Percentiles rank a stretch among this genome's conserved stretches.
phyloP scores from a whole-genome alignment of 1,140 invertebrate genomes.

The Hyphantria cunea region DNA sequence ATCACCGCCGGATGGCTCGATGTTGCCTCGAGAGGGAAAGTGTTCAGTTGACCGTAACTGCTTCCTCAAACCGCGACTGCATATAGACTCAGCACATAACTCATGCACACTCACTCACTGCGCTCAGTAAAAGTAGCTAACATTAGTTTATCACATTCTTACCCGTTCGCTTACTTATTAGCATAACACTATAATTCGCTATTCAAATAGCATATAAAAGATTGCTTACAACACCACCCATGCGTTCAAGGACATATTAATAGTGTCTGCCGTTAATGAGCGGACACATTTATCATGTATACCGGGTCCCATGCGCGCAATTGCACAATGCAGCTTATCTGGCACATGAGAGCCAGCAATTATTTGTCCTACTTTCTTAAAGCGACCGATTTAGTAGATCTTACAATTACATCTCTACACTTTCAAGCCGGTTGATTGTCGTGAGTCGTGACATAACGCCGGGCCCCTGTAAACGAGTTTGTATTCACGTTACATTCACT shows the following conservation, averaged over 20 bases:
- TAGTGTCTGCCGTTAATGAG: constrained; percentile 59
- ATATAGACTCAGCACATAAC: constrained; percentile 16
- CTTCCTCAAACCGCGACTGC: constrained; percentile 46
- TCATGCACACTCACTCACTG: constrained; percentile 24
- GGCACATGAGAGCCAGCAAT: constrained; percentile 63
- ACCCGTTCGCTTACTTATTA: constrained; percentile 30
- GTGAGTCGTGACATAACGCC: constrained; percentile 47
- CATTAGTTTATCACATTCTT: constrained; percentile 19
- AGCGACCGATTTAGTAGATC: constrained; percentile 35
- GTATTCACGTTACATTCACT: constrained; percentile 46
- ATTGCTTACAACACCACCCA: constrained; percentile 27
- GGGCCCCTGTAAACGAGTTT: constrained; percentile 31
- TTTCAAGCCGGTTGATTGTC: constrained; percentile 48
- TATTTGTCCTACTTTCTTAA: constrained; percentile 70
- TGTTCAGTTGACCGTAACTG: constrained; percentile 54
- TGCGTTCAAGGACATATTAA: constrained; percentile 71
- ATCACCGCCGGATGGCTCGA: constrained; percentile 43
- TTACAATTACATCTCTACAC: constrained; percentile 51
- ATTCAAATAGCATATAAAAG: constrained; percentile 41
- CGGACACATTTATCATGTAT: constrained; percentile 60
- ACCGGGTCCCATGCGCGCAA: constrained; percentile 50
- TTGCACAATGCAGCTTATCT: constrained; percentile 77
- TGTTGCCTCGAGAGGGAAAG: constrained; percentile 63
- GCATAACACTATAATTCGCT: constrained; percentile 30
- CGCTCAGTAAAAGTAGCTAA: constrained; percentile 51